phyloP scores from a whole-genome alignment of 2,888 invertebrate species.

The Nephrocerus scutellatus region DNA sequence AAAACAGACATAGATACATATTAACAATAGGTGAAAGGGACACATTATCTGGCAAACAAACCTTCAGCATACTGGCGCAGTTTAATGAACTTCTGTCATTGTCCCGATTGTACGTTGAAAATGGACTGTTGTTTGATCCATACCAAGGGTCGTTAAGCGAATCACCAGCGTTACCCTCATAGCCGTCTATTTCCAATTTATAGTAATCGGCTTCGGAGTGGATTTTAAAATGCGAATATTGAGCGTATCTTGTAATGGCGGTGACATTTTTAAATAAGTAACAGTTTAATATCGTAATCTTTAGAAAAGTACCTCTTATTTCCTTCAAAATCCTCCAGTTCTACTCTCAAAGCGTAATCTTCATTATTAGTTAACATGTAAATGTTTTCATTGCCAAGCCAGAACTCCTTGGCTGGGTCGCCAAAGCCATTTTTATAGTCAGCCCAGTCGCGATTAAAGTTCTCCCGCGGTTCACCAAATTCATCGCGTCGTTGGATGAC shows the following conservation, averaged over 20 bases:
- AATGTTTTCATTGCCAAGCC: slow-evolving; percentile 90
- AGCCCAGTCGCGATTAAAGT: slow-evolving; percentile 86
- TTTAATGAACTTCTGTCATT: slow-evolving; percentile 86
- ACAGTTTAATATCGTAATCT: slow-evolving; percentile 1
- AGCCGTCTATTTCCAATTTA: slow-evolving; percentile 85
- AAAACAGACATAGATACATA: neutral
- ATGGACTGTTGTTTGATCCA: slow-evolving; percentile 87
- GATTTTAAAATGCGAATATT: slow-evolving; percentile 87
- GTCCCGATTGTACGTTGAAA: slow-evolving; percentile 88
- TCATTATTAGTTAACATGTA: slow-evolving; percentile 90
- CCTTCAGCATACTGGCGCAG: slow-evolving; percentile 85
- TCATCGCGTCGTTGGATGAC: slow-evolving; percentile 86
- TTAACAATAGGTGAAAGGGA: neutral
- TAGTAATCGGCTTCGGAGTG: slow-evolving; percentile 88
- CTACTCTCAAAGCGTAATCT: slow-evolving; percentile 78
- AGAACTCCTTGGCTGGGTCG: slow-evolving; percentile 82
- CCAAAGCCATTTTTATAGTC: slow-evolving; percentile 92
- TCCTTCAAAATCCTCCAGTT: slow-evolving; percentile 87
- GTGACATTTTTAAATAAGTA: neutral
- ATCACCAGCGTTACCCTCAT: slow-evolving; percentile 85
- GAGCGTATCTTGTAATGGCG: slow-evolving; percentile 83
- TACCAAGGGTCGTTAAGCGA: slow-evolving; percentile 91
- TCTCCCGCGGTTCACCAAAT: slow-evolving; percentile 78
- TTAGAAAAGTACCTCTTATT: slow-evolving; percentile 63
- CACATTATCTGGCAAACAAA: slow-evolving; percentile 17